A percentile compares a stretch with the other conserved stretches of the same genome.
These are phyloP conservation scores for Eulithis prunata DNA, from an alignment of 2,888 invertebrate species.

Conservation along the genomic window DNA sequence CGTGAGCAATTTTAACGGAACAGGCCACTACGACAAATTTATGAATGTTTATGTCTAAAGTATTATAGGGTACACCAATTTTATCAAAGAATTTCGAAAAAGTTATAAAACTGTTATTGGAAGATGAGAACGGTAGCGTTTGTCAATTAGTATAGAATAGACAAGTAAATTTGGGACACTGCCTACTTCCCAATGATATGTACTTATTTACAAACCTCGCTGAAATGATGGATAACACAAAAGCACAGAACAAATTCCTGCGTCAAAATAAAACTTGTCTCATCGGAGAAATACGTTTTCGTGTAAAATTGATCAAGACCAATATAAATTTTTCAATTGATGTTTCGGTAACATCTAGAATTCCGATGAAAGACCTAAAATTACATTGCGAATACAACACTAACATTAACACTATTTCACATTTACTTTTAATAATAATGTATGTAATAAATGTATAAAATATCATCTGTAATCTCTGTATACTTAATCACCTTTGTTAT, in stretches of 20 bases:
- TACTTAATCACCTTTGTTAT: slow-evolving; percentile 84
- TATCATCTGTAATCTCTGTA: slow-evolving; percentile 85
- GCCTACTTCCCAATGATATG: slow-evolving; percentile 74
- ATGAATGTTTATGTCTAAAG: slow-evolving; percentile 22
- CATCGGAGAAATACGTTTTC: slow-evolving; percentile 38
- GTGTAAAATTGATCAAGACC: slow-evolving; percentile 52
- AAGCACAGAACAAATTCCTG: slow-evolving; percentile 32
- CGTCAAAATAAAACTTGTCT: slow-evolving; percentile 19
- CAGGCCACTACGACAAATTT: slow-evolving; percentile 44
- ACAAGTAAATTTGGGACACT: slow-evolving; percentile 53
- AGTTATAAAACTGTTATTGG: slow-evolving; percentile 35
- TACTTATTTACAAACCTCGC: slow-evolving; percentile 71
- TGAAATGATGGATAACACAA: slow-evolving; percentile 46
- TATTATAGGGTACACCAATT: slow-evolving; percentile 13
- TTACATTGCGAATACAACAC: slow-evolving; percentile 70
- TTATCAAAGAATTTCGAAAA: slow-evolving; percentile 36
- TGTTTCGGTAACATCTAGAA: slow-evolving; percentile 30
- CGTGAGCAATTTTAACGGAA: slow-evolving; percentile 76
- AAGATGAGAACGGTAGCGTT: slow-evolving; percentile 47
- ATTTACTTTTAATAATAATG: slow-evolving; percentile 81
- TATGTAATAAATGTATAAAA: slow-evolving; percentile 85
- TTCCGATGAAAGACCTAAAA: slow-evolving; percentile 41
- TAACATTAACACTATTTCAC: slow-evolving; percentile 81
- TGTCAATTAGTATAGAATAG: slow-evolving; percentile 33
- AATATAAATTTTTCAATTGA: slow-evolving; percentile 52